phyloP scores from a whole-genome alignment of 2,888 invertebrate genomes.

The Girardia tigrina region DNA sequence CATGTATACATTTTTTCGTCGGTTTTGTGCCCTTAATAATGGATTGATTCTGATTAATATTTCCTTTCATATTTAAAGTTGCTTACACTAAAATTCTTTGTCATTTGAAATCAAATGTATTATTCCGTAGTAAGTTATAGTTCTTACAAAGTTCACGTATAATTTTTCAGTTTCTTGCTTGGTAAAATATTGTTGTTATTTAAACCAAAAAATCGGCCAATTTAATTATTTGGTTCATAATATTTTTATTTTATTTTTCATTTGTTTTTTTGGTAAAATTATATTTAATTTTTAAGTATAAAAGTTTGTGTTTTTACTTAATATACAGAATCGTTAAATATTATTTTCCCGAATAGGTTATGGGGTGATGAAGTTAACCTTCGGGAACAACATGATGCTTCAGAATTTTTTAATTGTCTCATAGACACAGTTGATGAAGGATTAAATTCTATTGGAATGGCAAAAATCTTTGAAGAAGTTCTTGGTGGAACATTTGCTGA shows the following conservation, averaged over 20 bases:
- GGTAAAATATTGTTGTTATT: too few species aligned
- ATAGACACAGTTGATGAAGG: slow-evolving; percentile 91
- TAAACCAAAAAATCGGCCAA: too few species aligned
- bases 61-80: too few species aligned
- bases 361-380: slow-evolving; percentile 92
- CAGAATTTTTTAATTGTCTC: slow-evolving; percentile 92
- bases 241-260: background rate
- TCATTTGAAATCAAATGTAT: too few species aligned
- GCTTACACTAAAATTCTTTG: too few species aligned
- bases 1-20: too few species aligned
- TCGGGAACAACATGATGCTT: slow-evolving; percentile 91
- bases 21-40: too few species aligned
- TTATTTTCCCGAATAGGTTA: slow-evolving; percentile 54
- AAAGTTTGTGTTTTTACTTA: background rate
- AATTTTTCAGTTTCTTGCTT: too few species aligned
- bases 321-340: background rate
- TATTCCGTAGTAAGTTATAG: too few species aligned
- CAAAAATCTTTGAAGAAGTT: slow-evolving; percentile 55
- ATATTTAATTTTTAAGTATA: background rate
- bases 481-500: slow-evolving; percentile 92
- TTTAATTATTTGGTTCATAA: too few species aligned
- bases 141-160: too few species aligned
- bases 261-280: slow-evolving; percentile 24
- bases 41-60: too few species aligned
- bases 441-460: slow-evolving; percentile 71